Percentiles rank a stretch among this genome's conserved stretches.
These are phyloP conservation scores for Apocrypta bakeri DNA, from an alignment of 1,140 invertebrate species.

Conservation along the genomic window DNA sequence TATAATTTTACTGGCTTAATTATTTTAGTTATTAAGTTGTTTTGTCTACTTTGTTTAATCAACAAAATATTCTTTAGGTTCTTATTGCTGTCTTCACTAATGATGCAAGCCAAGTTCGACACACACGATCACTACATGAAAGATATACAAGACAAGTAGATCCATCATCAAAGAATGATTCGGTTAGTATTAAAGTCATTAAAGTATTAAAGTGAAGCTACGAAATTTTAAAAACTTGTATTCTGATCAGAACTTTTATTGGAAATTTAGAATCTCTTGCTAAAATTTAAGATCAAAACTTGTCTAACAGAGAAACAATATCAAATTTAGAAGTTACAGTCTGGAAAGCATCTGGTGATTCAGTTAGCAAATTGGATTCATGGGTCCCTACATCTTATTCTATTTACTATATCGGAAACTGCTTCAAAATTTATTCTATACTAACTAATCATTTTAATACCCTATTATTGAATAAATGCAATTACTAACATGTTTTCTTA, in stretches of 20 bases:
- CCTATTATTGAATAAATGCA: slow-evolving; percentile 24
- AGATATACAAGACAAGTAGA: slow-evolving; percentile 54
- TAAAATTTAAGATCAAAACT: not conserved
- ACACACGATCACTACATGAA: slow-evolving; percentile 59
- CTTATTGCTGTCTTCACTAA: slow-evolving; percentile 79
- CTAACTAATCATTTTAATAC: slow-evolving; percentile 17
- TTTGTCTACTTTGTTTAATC: slow-evolving; percentile 12
- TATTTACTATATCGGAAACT: slow-evolving; percentile 21
- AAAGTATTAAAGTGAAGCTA: too few species aligned
- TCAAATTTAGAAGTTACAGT: slow-evolving; percentile 29
- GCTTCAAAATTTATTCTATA: slow-evolving; percentile 41
- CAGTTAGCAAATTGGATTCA: slow-evolving; percentile 35
- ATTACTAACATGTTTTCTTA: slow-evolving; percentile 23
- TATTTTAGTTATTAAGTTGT: slow-evolving; percentile 14
- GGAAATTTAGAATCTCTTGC: not conserved
- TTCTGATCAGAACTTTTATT: not conserved
- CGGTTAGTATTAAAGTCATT: slow-evolving; percentile 48
- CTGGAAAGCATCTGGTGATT: slow-evolving; percentile 39
- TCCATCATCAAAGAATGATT: slow-evolving; percentile 15
- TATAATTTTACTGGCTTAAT: slow-evolving; percentile 31
- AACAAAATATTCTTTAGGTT: slow-evolving; percentile 60
- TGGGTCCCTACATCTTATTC: slow-evolving; percentile 29
- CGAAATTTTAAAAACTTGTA: not conserved
- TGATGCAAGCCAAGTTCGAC: slow-evolving; percentile 77
- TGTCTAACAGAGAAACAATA: slow-evolving; percentile 10